These are phyloP conservation scores for Glyptemys insculpta DNA, from an alignment of 2,797 vertebrate genomes.

Conservation along the genomic window DNA sequence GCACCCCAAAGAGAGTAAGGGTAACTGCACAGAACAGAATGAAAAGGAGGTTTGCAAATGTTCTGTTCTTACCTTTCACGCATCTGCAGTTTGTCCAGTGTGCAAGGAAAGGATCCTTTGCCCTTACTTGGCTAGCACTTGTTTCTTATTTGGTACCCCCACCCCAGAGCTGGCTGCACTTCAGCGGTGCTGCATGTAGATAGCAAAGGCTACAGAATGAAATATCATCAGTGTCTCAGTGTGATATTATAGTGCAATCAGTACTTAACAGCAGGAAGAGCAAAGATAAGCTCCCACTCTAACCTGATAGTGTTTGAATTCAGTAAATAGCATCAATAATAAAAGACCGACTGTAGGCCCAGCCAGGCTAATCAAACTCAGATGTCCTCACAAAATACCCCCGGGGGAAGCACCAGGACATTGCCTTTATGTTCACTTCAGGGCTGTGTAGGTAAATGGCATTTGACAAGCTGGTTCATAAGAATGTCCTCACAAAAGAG, in stretches of 20 bases:
- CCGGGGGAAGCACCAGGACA: not conserved
- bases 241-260: not conserved
- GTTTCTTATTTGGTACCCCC: not conserved
- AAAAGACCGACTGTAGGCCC: not conserved
- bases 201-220: not conserved
- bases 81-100: not conserved
- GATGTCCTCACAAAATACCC: constrained; percentile 20
- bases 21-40: not conserved
- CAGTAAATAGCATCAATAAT: not conserved
- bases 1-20: not conserved
- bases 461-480: constrained; percentile 37
- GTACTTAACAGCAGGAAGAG: accelerated
- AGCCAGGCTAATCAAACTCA: not conserved
- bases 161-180: not conserved
- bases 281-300: not conserved
- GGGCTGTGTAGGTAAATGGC: not conserved
- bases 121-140: not conserved
- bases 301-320: not conserved
- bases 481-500: constrained; percentile 50
- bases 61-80: not conserved
- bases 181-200: not conserved
- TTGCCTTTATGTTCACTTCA: constrained; percentile 13
- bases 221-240: not conserved
- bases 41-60: not conserved
- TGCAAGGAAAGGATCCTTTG: not conserved